A percentile compares a stretch with the other conserved stretches of the same genome.
Conservation (phyloP, 2,797 vertebrate genomes). For the Vespertilio murinus region DNA sequence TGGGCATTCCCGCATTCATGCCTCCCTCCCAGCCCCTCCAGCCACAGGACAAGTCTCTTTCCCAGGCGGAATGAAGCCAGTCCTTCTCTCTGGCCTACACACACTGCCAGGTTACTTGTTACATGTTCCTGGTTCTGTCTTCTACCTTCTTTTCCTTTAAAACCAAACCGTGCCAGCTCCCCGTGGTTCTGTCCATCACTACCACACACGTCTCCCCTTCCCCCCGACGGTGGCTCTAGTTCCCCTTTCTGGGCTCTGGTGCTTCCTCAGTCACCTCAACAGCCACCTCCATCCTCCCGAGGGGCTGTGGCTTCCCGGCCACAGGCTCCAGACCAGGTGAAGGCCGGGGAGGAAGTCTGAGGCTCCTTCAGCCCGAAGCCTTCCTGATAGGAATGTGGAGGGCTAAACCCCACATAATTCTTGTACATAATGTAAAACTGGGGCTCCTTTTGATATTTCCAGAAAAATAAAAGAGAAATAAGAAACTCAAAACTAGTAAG, state of each 20-base stretch:
- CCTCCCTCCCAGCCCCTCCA: background rate
- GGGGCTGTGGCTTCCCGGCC: background rate
- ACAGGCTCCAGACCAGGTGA: background rate
- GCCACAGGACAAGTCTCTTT: background rate
- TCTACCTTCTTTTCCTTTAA: background rate
- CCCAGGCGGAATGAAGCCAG: fast-evolving
- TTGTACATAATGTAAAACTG: background rate
- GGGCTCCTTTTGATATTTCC: background rate
- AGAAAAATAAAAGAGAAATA: background rate
- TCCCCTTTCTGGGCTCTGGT: background rate
- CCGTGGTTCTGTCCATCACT: fast-evolving
- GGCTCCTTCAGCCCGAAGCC: background rate
- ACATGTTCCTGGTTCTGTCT: too few relatives aligned
- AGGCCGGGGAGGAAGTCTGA: background rate
- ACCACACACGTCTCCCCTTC: fast-evolving
- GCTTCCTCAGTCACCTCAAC: background rate
- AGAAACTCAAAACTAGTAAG: background rate
- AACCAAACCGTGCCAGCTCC: background rate
- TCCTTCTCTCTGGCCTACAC: fast-evolving
- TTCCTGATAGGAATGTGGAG: fast-evolving
- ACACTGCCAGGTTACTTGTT: background rate
- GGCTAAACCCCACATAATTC: fast-evolving
- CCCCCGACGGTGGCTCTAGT: fast-evolving
- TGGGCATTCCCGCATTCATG: fast-evolving
- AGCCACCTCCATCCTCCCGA: too few relatives aligned